Conservation (phyloP, 2,113 vertebrate genomes). For the Lagopus muta region DNA sequence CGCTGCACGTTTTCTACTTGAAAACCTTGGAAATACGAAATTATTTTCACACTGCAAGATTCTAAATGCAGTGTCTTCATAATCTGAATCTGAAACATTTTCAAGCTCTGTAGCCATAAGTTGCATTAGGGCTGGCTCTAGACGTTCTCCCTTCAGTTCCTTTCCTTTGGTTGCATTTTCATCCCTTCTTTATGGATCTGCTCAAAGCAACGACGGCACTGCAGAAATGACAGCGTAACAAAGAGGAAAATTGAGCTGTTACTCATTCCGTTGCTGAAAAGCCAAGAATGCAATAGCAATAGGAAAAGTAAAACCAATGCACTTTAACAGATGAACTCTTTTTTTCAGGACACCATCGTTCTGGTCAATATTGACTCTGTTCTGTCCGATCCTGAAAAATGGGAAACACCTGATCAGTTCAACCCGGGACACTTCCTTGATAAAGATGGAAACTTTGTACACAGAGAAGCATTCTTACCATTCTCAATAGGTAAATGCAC, state of each 20-base stretch:
- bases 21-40: not conserved
- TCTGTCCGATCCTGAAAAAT: constrained; percentile 54
- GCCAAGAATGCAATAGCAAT: not conserved
- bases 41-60: not conserved
- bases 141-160: not conserved
- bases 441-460: constrained; percentile 58
- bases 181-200: not conserved
- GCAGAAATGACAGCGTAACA: not conserved
- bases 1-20: not conserved
- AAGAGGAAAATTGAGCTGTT: not conserved
- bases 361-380: constrained; percentile 60
- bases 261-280: not conserved
- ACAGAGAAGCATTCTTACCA: constrained; percentile 65
- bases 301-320: not conserved
- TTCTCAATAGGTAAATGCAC: constrained; percentile 56
- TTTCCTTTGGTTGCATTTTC: not conserved
- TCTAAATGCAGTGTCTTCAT: not conserved
- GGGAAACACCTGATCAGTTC: constrained; percentile 66
- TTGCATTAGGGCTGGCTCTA: not conserved
- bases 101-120: not conserved
- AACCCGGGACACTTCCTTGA: constrained; percentile 69
- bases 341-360: constrained; percentile 50
- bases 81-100: not conserved
- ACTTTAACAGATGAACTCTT: not conserved
- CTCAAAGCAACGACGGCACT: not conserved